Evolutionary conservation across 2,888 invertebrate genomes (phyloP), one percentile per base, ranked within the genome.

Genomic region (Lasioglossum oenotherae): DNA sequence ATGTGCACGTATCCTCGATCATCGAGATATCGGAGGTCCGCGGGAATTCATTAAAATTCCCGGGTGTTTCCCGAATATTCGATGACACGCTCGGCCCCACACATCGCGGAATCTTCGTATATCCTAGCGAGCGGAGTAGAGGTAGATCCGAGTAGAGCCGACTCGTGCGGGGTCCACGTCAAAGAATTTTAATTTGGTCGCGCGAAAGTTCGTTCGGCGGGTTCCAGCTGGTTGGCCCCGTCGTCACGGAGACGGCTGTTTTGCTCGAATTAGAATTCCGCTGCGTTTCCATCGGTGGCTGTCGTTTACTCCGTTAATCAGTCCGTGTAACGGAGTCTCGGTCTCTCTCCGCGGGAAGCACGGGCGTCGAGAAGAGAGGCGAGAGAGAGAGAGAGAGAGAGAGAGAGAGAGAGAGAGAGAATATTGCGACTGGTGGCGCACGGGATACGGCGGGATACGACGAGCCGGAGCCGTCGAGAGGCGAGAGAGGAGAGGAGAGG

Each of bases 31-130:
- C 57, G 2, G 72, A 38, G 46, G 16, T 16, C 12, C n/a, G 16
- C 38, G n/a, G 6, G 53, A 72, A 82, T 85, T 87, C 81, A 85
- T 88, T 78, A 81, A 79, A 83, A 85, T 87, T 86, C 82, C 38
- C 74, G 19, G 19, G 74, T 71, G 80, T 79, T 76, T 81, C 69
- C 38, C 38, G 87, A 81, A 87, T 84, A 74, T 88, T 78, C 74
- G 74, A 86, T 57, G 82, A 74, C 31, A 64, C 60, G 76, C 31
- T 46, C 60, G 76, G 23, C 23, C 35, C 49, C 84, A n/a, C n/a
- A n/a, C n/a, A 67, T 87, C 81, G 76, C 4, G 10, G 82, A 92
- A 87, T 86, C 91, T 80, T 80, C 84, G 92, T 92, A 90, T 83
- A 80, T 81, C 82, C 41, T 38, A 35, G 49, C 75, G 8, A 31